Percentiles rank a stretch among this genome's conserved stretches.
Evolutionary conservation across 92 coral and sea anemone genomes (phyloP).

Genomic region (Pocillopora grandis): DNA sequence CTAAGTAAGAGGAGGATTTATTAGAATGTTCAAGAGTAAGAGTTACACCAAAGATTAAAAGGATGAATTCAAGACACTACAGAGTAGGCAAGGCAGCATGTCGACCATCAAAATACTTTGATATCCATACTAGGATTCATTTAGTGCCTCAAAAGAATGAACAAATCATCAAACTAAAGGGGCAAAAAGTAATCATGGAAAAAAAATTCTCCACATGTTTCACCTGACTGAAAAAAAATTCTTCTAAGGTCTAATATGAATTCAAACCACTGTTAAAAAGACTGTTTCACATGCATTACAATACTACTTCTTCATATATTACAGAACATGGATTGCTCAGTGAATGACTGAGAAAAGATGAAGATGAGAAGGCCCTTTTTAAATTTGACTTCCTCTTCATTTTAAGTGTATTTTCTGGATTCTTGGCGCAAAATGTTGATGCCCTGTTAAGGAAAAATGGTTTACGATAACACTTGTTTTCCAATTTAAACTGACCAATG

Average conservation of each 20-base stretch:
- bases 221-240: not conserved
- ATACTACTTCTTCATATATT: slow-evolving; percentile 34
- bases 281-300: not conserved
- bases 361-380: slow-evolving; percentile 20
- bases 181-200: too few relatives aligned
- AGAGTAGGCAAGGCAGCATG: too few relatives aligned
- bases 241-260: not conserved
- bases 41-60: too few relatives aligned
- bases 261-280: not conserved
- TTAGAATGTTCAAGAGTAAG: too few relatives aligned
- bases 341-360: slow-evolving; percentile 9
- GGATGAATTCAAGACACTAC: too few relatives aligned
- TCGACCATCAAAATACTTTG: too few relatives aligned
- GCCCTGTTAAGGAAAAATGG: slow-evolving; percentile 41
- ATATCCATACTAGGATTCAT: too few relatives aligned
- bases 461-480: slow-evolving; percentile 37
- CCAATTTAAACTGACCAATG: slow-evolving; percentile 79
- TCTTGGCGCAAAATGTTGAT: slow-evolving; percentile 21
- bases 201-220: not conserved
- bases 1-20: too few relatives aligned
- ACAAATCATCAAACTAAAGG: too few relatives aligned
- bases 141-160: too few relatives aligned
- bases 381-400: slow-evolving; percentile 22
- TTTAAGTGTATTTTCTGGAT: not conserved
- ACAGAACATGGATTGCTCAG: slow-evolving; percentile 11